These are phyloP conservation scores for Entomobrya multifasciata DNA, from an alignment of 2,888 invertebrate species.

Conservation along the genomic window DNA sequence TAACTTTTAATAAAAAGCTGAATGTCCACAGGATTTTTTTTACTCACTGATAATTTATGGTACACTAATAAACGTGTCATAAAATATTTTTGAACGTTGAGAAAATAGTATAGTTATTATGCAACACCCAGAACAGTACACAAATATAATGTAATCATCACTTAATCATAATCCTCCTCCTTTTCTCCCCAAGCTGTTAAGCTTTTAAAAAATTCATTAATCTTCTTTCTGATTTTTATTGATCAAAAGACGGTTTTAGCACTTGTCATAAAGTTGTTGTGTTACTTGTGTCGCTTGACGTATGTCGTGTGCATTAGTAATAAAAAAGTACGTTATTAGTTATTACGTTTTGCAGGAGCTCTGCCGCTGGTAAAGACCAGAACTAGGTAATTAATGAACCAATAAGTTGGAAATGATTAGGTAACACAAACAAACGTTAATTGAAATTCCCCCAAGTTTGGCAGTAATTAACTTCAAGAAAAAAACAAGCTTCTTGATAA, in stretches of 20 bases:
- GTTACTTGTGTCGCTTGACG: not conserved
- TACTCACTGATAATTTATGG: conserved; percentile 14
- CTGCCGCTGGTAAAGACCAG: conserved; percentile 10
- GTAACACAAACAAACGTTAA: conserved; percentile 3
- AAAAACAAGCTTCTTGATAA: too few relatives aligned
- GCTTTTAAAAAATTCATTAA: conserved; percentile 1
- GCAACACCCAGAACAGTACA: not conserved
- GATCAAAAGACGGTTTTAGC: not conserved
- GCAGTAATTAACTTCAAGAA: too few relatives aligned
- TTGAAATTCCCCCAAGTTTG: conserved; percentile 27
- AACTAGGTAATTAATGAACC: conserved; percentile 27
- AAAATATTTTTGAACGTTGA: conserved; percentile 26
- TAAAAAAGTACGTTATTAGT: not conserved
- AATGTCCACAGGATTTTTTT: not conserved
- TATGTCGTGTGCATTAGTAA: too few relatives aligned
- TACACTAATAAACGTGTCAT: conserved; percentile 41
- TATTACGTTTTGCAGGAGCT: too few relatives aligned
- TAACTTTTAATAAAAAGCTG: conserved; percentile 24
- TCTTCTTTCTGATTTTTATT: conserved; percentile 13
- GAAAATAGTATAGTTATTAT: conserved; percentile 25
- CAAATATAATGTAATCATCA: not conserved
- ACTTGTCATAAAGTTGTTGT: too few relatives aligned
- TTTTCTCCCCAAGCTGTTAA: not conserved
- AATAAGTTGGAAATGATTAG: not conserved
- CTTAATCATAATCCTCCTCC: not conserved